A percentile compares a stretch with the other conserved stretches of the same genome.
Conservation (phyloP, 1,140 invertebrate species). For the Temnothorax nylanderi region DNA sequence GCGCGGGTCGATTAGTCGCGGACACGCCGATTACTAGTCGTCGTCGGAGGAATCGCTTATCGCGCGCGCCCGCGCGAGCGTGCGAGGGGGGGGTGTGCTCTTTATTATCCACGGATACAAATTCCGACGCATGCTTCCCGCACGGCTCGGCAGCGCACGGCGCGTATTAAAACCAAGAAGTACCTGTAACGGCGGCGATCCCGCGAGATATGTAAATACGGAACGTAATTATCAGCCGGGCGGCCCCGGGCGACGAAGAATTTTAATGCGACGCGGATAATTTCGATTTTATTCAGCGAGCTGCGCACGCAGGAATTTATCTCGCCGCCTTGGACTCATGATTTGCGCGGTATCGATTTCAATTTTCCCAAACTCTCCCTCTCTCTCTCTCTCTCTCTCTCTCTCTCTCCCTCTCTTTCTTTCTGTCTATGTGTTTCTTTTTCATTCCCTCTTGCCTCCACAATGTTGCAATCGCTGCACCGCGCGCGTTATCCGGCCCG, state of each 20-base stretch:
- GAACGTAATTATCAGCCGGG: slow-evolving; percentile 52
- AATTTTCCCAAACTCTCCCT: background rate
- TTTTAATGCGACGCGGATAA: slow-evolving; percentile 57
- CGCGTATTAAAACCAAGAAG: slow-evolving; percentile 48
- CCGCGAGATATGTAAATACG: slow-evolving; percentile 59
- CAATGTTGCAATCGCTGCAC: background rate
- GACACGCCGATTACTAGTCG: slow-evolving; percentile 25
- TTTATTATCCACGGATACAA: slow-evolving; percentile 57
- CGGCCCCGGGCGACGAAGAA: slow-evolving; percentile 47
- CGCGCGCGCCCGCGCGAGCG: background rate
- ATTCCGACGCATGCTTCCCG: slow-evolving; percentile 44
- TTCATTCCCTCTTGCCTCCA: background rate
- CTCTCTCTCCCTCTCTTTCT: background rate
- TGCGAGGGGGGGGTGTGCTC: background rate
- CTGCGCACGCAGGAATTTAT: slow-evolving; percentile 58
- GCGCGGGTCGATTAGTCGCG: slow-evolving; percentile 41
- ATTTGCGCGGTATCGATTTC: slow-evolving; percentile 51
- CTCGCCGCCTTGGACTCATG: slow-evolving; percentile 17
- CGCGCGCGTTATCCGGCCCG: slow-evolving; percentile 1
- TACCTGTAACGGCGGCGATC: slow-evolving; percentile 48
- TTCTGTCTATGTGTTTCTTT: background rate
- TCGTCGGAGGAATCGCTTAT: slow-evolving; percentile 37
- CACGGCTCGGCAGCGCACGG: background rate
- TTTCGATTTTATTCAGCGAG: slow-evolving; percentile 38
- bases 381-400: background rate